phyloP scores from a whole-genome alignment of 2,888 invertebrate species.

The Lottia gigantea region DNA sequence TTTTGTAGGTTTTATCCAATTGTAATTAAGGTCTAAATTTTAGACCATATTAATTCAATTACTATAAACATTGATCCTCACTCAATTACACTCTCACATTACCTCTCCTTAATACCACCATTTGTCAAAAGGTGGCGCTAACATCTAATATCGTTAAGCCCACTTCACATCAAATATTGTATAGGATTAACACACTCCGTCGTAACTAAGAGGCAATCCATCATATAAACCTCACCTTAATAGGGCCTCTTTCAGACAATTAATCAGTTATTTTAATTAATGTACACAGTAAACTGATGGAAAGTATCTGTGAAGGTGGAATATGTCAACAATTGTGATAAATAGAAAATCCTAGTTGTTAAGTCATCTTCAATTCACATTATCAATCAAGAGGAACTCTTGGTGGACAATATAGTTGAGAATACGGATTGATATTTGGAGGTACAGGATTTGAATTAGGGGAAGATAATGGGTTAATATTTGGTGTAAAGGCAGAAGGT shows the following conservation, averaged over 20 bases:
- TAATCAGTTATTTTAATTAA: constrained; percentile 9
- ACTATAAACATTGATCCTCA: constrained; percentile 1
- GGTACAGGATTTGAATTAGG: neutral
- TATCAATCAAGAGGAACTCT: constrained; percentile 5
- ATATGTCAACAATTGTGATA: neutral
- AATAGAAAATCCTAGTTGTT: neutral
- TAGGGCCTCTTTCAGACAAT: neutral
- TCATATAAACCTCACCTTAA: constrained; percentile 5
- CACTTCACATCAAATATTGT: constrained; percentile 7
- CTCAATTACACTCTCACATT: neutral
- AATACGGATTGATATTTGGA: neutral
- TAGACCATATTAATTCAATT: neutral
- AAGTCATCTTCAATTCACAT: neutral
- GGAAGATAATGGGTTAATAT: constrained; percentile 2
- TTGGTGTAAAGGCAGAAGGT: neutral
- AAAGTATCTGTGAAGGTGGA: neutral
- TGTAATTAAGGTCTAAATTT: too few species aligned
- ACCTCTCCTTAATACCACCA: neutral
- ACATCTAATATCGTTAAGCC: neutral
- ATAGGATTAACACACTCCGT: constrained; percentile 4
- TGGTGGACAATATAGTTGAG: constrained; percentile 3
- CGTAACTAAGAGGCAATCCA: constrained; percentile 2
- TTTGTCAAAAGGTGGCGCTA: constrained; percentile 1
- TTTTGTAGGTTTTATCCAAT: too few species aligned
- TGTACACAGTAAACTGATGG: neutral